Percentiles rank a stretch among this genome's conserved stretches.
Conservation (phyloP, 2,797 vertebrate genomes). For the Orestias chungarensis region DNA sequence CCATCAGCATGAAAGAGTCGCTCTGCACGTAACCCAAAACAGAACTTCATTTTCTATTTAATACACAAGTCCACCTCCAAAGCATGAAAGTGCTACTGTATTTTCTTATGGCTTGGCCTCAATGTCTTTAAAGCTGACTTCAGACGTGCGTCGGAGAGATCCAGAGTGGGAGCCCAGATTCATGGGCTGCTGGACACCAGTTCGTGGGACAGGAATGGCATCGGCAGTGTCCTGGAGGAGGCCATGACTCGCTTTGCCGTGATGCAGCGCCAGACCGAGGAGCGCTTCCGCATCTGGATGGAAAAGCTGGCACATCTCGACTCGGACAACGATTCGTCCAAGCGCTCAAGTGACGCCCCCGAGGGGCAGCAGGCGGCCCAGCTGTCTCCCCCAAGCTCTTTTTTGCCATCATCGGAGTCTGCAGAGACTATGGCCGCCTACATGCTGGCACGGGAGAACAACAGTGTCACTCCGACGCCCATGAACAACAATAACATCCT, state of each 20-base stretch:
- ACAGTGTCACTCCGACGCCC: conserved; percentile 73
- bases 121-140: conserved; percentile 98
- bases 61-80: conserved; percentile 74
- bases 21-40: conserved; percentile 77
- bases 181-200: conserved; percentile 90
- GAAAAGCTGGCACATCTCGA: conserved; percentile 90
- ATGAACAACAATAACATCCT: conserved; percentile 83
- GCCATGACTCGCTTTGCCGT: conserved; percentile 92
- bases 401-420: conserved; percentile 84
- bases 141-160: conserved; percentile 87
- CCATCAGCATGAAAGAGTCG: conserved; percentile 83
- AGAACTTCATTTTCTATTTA: conserved; percentile 74
- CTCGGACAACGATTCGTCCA: conserved; percentile 83
- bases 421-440: conserved; percentile 85
- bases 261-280: conserved; percentile 95
- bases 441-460: conserved; percentile 80
- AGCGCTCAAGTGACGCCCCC: conserved; percentile 82
- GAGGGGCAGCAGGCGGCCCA: conserved; percentile 82
- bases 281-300: conserved; percentile 93
- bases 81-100: conserved; percentile 80
- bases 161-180: conserved; percentile 88
- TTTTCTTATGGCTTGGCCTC: conserved; percentile 88
- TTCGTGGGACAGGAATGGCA: conserved; percentile 91
- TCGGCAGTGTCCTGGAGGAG: conserved; percentile 93
- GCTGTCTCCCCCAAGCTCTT: conserved; percentile 80